Evolutionary conservation across 2,888 invertebrate species (phyloP).

Genomic region (Choreutis nemorana): DNA sequence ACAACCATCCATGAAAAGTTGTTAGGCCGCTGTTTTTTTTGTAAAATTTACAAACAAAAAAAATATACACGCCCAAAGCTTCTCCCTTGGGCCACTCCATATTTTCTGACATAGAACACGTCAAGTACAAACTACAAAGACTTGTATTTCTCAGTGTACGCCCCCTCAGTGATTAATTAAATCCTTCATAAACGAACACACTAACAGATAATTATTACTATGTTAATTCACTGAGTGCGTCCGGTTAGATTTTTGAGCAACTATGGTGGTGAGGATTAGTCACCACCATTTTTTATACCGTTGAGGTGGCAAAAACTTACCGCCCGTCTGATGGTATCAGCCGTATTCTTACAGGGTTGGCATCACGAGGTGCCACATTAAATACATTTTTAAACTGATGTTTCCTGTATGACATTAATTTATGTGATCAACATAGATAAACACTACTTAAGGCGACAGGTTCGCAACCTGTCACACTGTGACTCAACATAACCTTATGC

Average conservation of each 20-base stretch:
- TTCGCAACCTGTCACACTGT: too few relatives aligned
- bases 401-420: background rate
- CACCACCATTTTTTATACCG: too few relatives aligned
- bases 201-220: background rate
- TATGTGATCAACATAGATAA: background rate
- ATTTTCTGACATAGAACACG: slow-evolving; percentile 17
- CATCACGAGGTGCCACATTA: too few relatives aligned
- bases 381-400: background rate
- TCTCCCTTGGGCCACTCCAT: slow-evolving; percentile 15
- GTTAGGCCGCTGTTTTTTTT: too few relatives aligned
- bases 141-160: slow-evolving; percentile 33
- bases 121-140: slow-evolving; percentile 35
- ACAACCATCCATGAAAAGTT: too few relatives aligned
- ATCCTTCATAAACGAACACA: slow-evolving; percentile 17
- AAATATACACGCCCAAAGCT: background rate
- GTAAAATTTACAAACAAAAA: too few relatives aligned
- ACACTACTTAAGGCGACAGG: background rate
- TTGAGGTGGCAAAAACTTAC: too few relatives aligned
- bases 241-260: too few relatives aligned
- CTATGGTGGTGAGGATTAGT: too few relatives aligned
- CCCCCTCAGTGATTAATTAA: slow-evolving; percentile 42
- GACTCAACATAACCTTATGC: too few relatives aligned
- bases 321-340: too few relatives aligned
- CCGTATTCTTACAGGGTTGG: too few relatives aligned
- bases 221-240: slow-evolving; percentile 2